phyloP scores from a whole-genome alignment of 1,140 invertebrate genomes.

The Conus betulinus region DNA sequence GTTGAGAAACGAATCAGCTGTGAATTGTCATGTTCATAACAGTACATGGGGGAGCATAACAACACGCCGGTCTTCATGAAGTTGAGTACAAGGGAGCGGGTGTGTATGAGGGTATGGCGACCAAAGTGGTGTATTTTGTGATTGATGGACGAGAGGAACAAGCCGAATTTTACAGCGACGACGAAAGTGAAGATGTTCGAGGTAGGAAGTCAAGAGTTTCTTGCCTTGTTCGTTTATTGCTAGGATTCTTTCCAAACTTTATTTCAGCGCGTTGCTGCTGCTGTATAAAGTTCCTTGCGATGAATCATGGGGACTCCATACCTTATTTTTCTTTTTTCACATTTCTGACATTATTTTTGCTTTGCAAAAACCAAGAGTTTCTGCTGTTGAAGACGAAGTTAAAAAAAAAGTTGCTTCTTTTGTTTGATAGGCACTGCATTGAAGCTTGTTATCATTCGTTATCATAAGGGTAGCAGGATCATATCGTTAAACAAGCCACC shows the following conservation, averaged over 20 bases:
- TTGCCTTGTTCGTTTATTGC: not conserved
- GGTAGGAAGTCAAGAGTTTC: conserved; percentile 48
- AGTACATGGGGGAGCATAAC: conserved; percentile 37
- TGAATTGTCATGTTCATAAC: conserved; percentile 23
- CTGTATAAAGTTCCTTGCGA: not conserved
- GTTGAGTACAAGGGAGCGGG: conserved; percentile 32
- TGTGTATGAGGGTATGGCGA: conserved; percentile 55
- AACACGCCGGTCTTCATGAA: conserved; percentile 37
- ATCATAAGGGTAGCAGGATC: too few species aligned
- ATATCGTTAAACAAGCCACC: too few species aligned
- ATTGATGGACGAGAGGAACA: conserved; percentile 62
- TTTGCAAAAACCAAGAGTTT: too few species aligned
- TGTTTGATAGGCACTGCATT: too few species aligned
- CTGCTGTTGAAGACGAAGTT: too few species aligned
- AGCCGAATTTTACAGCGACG: conserved; percentile 63
- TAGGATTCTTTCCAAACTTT: conserved; percentile 5
- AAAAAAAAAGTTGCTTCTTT: too few species aligned
- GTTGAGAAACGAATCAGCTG: conserved; percentile 27
- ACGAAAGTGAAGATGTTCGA: conserved; percentile 63
- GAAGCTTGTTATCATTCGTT: too few species aligned
- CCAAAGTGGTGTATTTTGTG: conserved; percentile 66
- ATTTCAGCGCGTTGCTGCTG: not conserved
- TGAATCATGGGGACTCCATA: not conserved
- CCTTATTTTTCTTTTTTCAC: too few species aligned
- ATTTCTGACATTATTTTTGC: too few species aligned